Evolutionary conservation across 2,113 vertebrate genomes (phyloP).

Genomic region (Cacatua alba): DNA sequence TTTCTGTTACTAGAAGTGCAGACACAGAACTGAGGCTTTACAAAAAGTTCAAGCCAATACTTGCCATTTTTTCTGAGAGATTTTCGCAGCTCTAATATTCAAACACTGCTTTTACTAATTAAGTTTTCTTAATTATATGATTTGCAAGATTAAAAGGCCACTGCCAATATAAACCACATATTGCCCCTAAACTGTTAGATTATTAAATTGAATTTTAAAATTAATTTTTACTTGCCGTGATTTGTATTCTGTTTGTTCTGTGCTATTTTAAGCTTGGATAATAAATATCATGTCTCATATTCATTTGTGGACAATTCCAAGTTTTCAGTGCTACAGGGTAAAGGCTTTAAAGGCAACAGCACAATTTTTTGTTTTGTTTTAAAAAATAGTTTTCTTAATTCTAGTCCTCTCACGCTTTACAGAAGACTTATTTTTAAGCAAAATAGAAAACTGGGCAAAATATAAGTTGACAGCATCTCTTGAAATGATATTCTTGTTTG

Average conservation of each 20-base stretch:
- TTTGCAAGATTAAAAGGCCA: conserved; percentile 66
- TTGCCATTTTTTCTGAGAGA: conserved; percentile 51
- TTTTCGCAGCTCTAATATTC: conserved; percentile 62
- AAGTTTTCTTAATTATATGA: conserved; percentile 67
- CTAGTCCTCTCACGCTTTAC: neutral
- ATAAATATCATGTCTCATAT: conserved; percentile 54
- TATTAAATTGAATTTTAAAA: conserved; percentile 69
- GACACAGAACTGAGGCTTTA: conserved; percentile 42
- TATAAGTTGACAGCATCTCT: conserved; percentile 68
- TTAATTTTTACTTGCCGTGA: conserved; percentile 70
- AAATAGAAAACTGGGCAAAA: conserved; percentile 45
- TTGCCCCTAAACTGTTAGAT: conserved; percentile 66
- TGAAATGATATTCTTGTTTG: conserved; percentile 63
- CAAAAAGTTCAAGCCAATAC: conserved; percentile 60
- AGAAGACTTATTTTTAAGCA: conserved; percentile 48
- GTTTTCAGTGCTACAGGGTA: conserved; percentile 61
- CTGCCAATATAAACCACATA: conserved; percentile 64
- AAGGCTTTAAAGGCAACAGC: conserved; percentile 52
- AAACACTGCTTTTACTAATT: conserved; percentile 53
- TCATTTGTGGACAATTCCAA: conserved; percentile 67
- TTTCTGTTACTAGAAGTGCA: conserved; percentile 43
- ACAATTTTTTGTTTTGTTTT: conserved; percentile 45
- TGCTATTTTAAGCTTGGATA: conserved; percentile 65
- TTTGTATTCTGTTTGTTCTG: conserved; percentile 67
- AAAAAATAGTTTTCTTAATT: conserved; percentile 36